Percentiles rank a stretch among this genome's conserved stretches.
Conservation (phyloP, 2,113 vertebrate species). For the Euleptes europaea region DNA sequence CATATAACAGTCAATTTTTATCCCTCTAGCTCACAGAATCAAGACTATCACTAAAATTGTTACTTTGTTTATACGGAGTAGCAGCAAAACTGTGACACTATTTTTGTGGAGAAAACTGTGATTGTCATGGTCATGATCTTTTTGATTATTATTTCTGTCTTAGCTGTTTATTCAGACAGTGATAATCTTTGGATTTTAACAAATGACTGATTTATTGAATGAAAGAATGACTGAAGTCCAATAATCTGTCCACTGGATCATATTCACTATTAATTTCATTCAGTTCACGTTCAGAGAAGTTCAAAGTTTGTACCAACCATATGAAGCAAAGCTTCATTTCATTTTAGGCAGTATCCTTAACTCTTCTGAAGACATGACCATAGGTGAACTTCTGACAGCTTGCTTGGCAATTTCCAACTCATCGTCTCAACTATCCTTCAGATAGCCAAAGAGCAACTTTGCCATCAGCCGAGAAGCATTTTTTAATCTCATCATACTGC, state of each 20-base stretch:
- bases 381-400: constrained; percentile 8
- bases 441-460: constrained; percentile 9
- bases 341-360: not conserved
- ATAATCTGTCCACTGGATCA: not conserved
- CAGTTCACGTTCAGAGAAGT: not conserved
- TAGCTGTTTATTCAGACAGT: not conserved
- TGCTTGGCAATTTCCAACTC: constrained; percentile 23
- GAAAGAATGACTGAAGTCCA: not conserved
- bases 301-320: not conserved
- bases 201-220: not conserved
- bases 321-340: not conserved
- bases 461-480: constrained; percentile 12
- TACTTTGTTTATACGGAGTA: not conserved
- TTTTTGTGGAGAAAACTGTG: not conserved
- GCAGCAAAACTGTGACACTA: not conserved
- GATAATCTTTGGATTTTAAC: not conserved
- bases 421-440: constrained; percentile 5
- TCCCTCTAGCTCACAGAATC: not conserved
- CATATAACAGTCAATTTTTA: not conserved
- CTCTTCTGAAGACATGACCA: not conserved
- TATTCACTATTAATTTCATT: not conserved
- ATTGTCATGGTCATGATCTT: not conserved
- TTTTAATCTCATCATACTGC: constrained; percentile 22
- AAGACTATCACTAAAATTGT: not conserved
- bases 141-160: not conserved